Percentiles rank a stretch among this genome's conserved stretches.
These are phyloP conservation scores for Tympanoctomys barrerae DNA, from an alignment of 2,797 vertebrate genomes.

Conservation along the genomic window DNA sequence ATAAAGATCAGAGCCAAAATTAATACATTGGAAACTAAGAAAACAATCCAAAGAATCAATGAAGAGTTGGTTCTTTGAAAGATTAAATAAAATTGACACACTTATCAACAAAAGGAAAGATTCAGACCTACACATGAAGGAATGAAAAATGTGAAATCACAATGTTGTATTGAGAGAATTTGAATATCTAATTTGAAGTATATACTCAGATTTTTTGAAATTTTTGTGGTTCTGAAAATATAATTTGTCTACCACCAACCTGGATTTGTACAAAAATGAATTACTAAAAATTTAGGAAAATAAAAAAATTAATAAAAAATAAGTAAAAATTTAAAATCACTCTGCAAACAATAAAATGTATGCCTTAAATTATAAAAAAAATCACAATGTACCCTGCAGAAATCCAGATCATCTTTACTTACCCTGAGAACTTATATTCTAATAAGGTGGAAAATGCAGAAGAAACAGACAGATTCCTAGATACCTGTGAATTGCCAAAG, in stretches of 20 bases:
- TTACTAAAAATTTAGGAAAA: constrained; percentile 45
- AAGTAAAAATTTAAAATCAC: not conserved
- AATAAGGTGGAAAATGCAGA: no score
- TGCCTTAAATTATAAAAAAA: constrained; percentile 32
- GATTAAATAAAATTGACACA: not conserved
- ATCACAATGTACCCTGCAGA: not conserved
- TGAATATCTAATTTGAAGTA: not conserved
- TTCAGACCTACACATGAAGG: not conserved
- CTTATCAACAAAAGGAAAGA: not conserved
- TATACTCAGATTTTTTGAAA: constrained; percentile 29
- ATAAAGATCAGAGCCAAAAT: not conserved
- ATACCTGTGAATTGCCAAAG: no score
- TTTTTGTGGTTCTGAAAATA: constrained; percentile 52
- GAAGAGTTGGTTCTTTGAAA: not conserved
- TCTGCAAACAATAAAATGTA: constrained; percentile 50
- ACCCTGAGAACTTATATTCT: no score
- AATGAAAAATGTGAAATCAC: not conserved
- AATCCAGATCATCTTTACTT: not conserved
- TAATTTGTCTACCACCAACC: not conserved
- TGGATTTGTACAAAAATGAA: constrained; percentile 42
- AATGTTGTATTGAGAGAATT: not conserved
- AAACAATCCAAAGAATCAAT: not conserved
- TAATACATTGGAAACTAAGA: not conserved
- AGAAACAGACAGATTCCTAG: no score
- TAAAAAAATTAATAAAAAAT: no score